Conservation (phyloP, 2,113 vertebrate species). For the Miniopterus natalensis region DNA sequence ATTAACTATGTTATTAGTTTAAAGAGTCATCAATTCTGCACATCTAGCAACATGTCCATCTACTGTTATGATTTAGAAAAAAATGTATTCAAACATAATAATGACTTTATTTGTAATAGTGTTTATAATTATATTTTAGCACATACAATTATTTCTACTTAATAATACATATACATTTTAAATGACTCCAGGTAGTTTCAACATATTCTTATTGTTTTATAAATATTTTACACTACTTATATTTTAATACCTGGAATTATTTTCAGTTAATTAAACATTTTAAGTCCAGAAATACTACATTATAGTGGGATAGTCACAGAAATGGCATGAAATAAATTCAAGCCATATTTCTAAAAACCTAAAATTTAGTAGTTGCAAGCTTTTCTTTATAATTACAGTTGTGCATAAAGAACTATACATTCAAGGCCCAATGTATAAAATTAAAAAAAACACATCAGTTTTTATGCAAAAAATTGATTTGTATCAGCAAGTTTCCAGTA, state of each 20-base stretch:
- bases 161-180: neutral
- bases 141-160: neutral
- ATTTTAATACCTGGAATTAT: neutral
- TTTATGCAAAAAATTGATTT: neutral
- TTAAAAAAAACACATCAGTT: neutral
- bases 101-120: neutral
- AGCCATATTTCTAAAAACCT: neutral
- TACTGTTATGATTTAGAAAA: neutral
- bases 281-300: neutral
- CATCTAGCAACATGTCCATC: neutral
- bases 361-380: neutral
- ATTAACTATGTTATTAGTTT: neutral
- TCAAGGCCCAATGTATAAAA: neutral
- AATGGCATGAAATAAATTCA: neutral
- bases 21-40: neutral
- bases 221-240: neutral
- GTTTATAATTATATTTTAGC: neutral
- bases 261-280: neutral
- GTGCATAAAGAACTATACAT: neutral
- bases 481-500: neutral
- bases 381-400: neutral
- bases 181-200: neutral
- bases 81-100: neutral
- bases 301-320: neutral
- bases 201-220: neutral